Evolutionary conservation across 1,140 invertebrate genomes (phyloP), one percentile per base, ranked within the genome.

Genomic region (Atta texana): DNA sequence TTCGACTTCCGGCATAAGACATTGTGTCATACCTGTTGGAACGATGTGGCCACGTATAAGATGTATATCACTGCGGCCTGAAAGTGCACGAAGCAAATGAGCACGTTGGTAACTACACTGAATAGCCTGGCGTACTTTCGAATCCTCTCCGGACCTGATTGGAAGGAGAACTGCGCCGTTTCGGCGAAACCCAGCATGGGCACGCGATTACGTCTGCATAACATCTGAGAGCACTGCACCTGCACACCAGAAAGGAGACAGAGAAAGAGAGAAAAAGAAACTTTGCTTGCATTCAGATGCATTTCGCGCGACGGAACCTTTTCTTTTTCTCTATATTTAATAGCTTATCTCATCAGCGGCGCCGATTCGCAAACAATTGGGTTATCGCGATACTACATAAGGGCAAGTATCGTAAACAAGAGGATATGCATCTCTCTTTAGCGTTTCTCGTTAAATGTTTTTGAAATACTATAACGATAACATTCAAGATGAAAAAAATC

Each of bases 131-230:
- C 91, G 85, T 95, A 95, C 63, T 92, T 93, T 87, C 94, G 93
- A 69, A 96, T 90, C 64, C 68, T 78, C 82, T 92, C 80, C 31
- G 96, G 96, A 21, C 96, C 96, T 39, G 92, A 90, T 31, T 92
- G 86, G 87, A 96, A 96, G 44, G 96, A 95, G 66, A 92, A 86
- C 92, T 96, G 94, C 8, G 95, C 95, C 14, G 96, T 96, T 90
- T 96, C 92, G 55, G 96, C 95, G 91, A 96, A 96, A 92, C 94
- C 94, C 85, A 96, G 80, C 44, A 93, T 93, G 39, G 95, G 94
- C 63, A 94, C 88, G 75, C 93, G 93, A 21, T 91, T 87, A 51
- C 94, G 92, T 66, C 89, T 92, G 69, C 94, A 95, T 55, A 96
- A 87, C n/a, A 91, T 87, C 85, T 96, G 95, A 8, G 95, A 87